A percentile compares a stretch with the other conserved stretches of the same genome.
Conservation (phyloP, 1,140 invertebrate species). For the Papilio polyxenes region DNA sequence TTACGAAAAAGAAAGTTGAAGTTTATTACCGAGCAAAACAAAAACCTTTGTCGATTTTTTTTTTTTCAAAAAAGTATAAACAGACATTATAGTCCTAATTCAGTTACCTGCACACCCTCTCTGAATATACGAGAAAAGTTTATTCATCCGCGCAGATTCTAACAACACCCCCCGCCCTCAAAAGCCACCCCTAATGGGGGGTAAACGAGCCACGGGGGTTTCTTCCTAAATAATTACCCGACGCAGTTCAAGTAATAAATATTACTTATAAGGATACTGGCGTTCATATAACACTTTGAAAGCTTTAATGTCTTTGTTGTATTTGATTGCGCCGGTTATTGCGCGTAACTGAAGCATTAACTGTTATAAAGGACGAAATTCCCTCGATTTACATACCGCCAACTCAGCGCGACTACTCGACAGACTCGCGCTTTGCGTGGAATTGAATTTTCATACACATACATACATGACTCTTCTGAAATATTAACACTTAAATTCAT, state of each 20-base stretch:
- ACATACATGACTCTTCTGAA: neutral
- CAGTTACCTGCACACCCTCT: constrained; percentile 42
- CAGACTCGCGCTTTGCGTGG: neutral
- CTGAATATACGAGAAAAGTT: constrained; percentile 47
- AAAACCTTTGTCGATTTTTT: constrained; percentile 21
- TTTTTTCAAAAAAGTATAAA: constrained; percentile 30
- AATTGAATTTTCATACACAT: neutral
- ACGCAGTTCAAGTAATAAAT: constrained; percentile 64
- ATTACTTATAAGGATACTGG: constrained; percentile 61
- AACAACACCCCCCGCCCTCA: constrained; percentile 40
- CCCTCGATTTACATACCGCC: constrained; percentile 12
- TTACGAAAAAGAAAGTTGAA: constrained; percentile 7
- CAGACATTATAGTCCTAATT: constrained; percentile 35
- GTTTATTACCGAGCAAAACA: constrained; percentile 35
- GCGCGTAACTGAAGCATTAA: constrained; percentile 33
- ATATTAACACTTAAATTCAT: no score
- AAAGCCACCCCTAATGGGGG: constrained; percentile 33
- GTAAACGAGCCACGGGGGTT: constrained; percentile 38
- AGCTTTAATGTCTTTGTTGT: constrained; percentile 56
- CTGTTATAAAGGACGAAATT: constrained; percentile 27
- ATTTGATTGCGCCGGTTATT: constrained; percentile 42
- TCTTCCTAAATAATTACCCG: constrained; percentile 65
- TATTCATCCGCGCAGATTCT: constrained; percentile 50
- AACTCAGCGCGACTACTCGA: neutral
- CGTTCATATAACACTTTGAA: constrained; percentile 49